Percentiles rank a stretch among this genome's conserved stretches.
These are phyloP conservation scores for Aphelinus atriplicis DNA, from an alignment of 1,140 invertebrate genomes.

Conservation along the genomic window DNA sequence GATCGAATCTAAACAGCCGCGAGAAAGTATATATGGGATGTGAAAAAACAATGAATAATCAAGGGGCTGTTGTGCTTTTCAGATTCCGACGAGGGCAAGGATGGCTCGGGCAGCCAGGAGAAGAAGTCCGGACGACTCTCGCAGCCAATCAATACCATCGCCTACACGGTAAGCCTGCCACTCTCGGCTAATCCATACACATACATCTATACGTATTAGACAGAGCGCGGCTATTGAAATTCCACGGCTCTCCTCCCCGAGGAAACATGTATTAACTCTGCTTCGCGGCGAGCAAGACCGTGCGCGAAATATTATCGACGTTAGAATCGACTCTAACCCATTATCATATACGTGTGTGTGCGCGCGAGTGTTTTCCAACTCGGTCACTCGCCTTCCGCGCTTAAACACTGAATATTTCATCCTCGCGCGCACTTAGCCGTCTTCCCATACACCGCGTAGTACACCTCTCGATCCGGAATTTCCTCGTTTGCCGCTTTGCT, in stretches of 20 bases:
- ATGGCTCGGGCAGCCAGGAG: constrained; percentile 62
- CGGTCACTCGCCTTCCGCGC: too few relatives aligned
- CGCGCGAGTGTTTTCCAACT: too few relatives aligned
- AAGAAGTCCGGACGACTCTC: constrained; percentile 62
- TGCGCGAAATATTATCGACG: constrained; percentile 17
- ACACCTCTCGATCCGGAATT: too few relatives aligned
- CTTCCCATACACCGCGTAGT: too few relatives aligned
- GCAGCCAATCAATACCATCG: constrained; percentile 67
- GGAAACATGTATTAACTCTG: too few relatives aligned
- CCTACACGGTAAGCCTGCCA: constrained; percentile 64
- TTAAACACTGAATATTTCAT: too few relatives aligned
- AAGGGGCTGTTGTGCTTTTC: constrained; percentile 43
- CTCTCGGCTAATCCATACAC: background rate
- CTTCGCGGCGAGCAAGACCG: background rate
- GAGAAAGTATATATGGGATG: background rate
- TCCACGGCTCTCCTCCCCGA: too few relatives aligned
- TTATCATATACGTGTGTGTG: too few relatives aligned
- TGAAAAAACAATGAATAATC: constrained; percentile 16
- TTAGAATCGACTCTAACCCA: constrained; percentile 4
- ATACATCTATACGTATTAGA: background rate
- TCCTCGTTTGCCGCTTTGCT: too few relatives aligned
- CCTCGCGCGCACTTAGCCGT: too few relatives aligned
- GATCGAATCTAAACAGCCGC: background rate
- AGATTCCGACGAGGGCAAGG: constrained; percentile 68
- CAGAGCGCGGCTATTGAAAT: too few relatives aligned